Base-by-base conservation (phyloP, 2,797 vertebrate species). In the Oophaga sylvatica region DNA sequence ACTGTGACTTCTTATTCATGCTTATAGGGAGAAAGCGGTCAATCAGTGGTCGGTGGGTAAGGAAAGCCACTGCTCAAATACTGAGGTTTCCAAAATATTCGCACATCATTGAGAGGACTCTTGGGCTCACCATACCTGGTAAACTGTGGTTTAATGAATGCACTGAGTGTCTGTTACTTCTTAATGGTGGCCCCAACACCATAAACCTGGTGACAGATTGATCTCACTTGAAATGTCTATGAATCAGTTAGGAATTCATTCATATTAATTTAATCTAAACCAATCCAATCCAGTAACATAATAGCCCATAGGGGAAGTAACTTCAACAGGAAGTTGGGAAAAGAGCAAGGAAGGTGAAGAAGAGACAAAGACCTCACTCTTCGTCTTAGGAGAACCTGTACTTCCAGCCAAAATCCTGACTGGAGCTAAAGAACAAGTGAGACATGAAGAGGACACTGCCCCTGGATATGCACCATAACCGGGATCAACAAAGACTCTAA, bases 341-440 rank as follows among this genome's bases (percentile, higher is more conserved):
- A 88, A 48, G 62, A 60, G 63, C 81, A 62, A 77, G 29, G 81
- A 88, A 84, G 87, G 56, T 88, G 48, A 88, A 62, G 48, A 88
- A 53, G 9, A 45, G 15, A 83, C 62, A 71, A 87, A 83, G 62
- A 77, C 45, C 19, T 76, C 62, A 26, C 8, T 31, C 26, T 26
- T 22, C 59, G 11, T 75, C 19, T 11, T 11, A 9, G 62, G 48
- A 77, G 59, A 76, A 31, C 78, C 35, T 67, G 20, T 29, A 15
- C 75, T 56, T 29, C 4, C 60, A 87, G 71, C 57, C n/a, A 82
- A 13, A 29, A 81, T 73, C 5, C 56, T 86, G 31, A 80, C 73
- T 81, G 70, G 65, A 68, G 48, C 53, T 78, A 85, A 29, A 79
- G 16, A 80, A 12, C 16, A 31, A 57, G 57, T 22, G 35, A 29